Base-by-base conservation (phyloP, 2,797 vertebrate species). In the Tauraco hartlaubi region DNA sequence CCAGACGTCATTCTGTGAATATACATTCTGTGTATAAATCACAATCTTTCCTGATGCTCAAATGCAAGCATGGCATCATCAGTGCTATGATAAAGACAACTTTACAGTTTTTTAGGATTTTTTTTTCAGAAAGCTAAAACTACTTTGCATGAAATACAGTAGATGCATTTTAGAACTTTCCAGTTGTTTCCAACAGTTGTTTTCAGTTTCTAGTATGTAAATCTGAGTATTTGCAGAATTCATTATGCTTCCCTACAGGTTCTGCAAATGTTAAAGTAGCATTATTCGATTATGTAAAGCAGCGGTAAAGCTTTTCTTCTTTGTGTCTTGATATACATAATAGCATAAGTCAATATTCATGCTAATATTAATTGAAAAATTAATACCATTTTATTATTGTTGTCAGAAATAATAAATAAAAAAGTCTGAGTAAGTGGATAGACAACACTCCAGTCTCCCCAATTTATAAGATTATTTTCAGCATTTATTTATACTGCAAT, bases 231-330 rank as follows among this genome's bases (percentile, higher is more conserved):
- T 93, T 96, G 61, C 37, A 95, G 83, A 90, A 94, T 88, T 96
- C 68, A 95, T 94, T 88, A 58, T 72, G 69, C 67, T 58, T 92
- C 86, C 91, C 79, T 88, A 71, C 77, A 95, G 88, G 78, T 94
- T 89, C 76, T 77, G 76, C 66, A 95, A 96, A 95, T 93, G 85
- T 88, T 88, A 83, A 95, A 75, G 82, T 55, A 64, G 71, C 23
- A 85, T 89, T 91, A 90, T 91, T 95, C 74, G 95, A 94, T 96
- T 96, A 96, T 82, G 90, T 64, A 93, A 96, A 95, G 43, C 82
- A 95, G 86, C 69, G 88, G 92, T 64, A 95, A 87, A 91, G 77
- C 73, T 93, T 90, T 86, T 94, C 86, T 88, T 80, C 84, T 68
- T 77, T 85, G 73, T 46, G 35, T 49, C 92, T 95, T 85, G 61